These are phyloP conservation scores for Momotus momota DNA, from an alignment of 2,797 vertebrate genomes.

Conservation along the genomic window DNA sequence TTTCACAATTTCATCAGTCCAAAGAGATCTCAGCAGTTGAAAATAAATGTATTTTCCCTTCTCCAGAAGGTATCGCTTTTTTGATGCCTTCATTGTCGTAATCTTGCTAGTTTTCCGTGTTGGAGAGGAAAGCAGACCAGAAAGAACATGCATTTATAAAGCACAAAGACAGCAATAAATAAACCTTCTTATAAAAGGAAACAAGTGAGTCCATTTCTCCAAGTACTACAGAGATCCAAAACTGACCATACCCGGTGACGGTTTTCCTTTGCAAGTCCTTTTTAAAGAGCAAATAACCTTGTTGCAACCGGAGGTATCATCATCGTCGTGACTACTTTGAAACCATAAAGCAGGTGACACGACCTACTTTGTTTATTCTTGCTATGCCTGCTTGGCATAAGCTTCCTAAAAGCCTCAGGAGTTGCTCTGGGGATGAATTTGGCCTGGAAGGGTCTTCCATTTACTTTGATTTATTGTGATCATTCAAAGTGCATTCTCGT, in stretches of 20 bases:
- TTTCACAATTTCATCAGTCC: slow-evolving; percentile 1
- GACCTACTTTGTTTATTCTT: not conserved
- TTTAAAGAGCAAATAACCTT: not conserved
- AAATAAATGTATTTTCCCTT: slow-evolving; percentile 8
- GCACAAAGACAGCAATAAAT: not conserved
- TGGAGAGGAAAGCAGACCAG: not conserved
- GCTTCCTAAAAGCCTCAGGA: slow-evolving; percentile 40
- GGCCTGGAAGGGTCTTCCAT: slow-evolving; percentile 51
- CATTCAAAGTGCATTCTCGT: slow-evolving; percentile 51
- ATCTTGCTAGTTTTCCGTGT: not conserved
- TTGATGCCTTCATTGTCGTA: not conserved
- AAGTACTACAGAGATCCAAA: not conserved
- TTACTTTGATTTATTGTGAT: slow-evolving; percentile 68
- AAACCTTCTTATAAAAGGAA: not conserved
- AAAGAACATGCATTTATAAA: not conserved
- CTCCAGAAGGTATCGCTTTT: not conserved
- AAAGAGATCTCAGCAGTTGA: not conserved
- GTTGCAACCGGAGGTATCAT: not conserved
- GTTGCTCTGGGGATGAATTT: slow-evolving; percentile 41
- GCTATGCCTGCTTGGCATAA: slow-evolving; percentile 4
- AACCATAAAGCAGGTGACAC: slow-evolving; percentile 22
- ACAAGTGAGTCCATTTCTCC: not conserved
- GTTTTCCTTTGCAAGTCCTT: not conserved
- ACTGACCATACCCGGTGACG: not conserved
- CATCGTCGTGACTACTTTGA: not conserved